A percentile compares a stretch with the other conserved stretches of the same genome.
Evolutionary conservation across 2,797 vertebrate genomes (phyloP).

Genomic region (Sparidentex hasta): DNA sequence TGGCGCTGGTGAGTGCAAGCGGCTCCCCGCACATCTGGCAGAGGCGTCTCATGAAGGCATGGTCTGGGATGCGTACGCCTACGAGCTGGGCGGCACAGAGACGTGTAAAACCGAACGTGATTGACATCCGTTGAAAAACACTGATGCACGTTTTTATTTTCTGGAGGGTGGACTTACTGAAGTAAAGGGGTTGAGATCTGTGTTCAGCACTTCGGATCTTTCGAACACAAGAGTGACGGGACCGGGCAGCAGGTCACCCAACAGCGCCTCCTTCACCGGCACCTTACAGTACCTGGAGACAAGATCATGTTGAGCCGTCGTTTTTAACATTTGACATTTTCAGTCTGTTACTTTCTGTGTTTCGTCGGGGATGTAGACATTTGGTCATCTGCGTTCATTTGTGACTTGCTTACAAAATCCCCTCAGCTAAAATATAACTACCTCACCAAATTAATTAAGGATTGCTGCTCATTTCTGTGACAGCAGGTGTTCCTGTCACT

Average conservation of each 20-base stretch:
- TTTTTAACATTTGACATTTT: neutral
- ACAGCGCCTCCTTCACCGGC: slow-evolving; percentile 85
- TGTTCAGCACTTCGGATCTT: slow-evolving; percentile 89
- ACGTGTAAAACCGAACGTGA: neutral
- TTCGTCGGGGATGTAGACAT: neutral
- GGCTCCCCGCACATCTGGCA: slow-evolving; percentile 91
- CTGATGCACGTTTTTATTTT: neutral
- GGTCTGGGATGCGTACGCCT: slow-evolving; percentile 93
- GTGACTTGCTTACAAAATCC: neutral
- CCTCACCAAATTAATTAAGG: neutral
- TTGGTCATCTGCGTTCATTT: neutral
- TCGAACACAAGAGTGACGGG: slow-evolving; percentile 96
- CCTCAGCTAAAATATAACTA: neutral
- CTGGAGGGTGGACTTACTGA: slow-evolving; percentile 82
- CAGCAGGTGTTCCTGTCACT: slow-evolving; percentile 39
- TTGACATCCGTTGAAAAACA: too few relatives aligned
- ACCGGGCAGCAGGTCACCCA: slow-evolving; percentile 92
- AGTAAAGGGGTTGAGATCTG: slow-evolving; percentile 94
- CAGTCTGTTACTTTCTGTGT: neutral
- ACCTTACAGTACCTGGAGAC: slow-evolving; percentile 90
- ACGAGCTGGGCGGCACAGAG: slow-evolving; percentile 87
- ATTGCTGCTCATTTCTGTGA: slow-evolving; percentile 11
- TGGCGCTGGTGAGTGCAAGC: slow-evolving; percentile 95
- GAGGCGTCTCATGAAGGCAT: slow-evolving; percentile 90
- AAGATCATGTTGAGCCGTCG: neutral